phyloP scores from a whole-genome alignment of 2,797 vertebrate species.

The Gadopsis bispinosus region DNA sequence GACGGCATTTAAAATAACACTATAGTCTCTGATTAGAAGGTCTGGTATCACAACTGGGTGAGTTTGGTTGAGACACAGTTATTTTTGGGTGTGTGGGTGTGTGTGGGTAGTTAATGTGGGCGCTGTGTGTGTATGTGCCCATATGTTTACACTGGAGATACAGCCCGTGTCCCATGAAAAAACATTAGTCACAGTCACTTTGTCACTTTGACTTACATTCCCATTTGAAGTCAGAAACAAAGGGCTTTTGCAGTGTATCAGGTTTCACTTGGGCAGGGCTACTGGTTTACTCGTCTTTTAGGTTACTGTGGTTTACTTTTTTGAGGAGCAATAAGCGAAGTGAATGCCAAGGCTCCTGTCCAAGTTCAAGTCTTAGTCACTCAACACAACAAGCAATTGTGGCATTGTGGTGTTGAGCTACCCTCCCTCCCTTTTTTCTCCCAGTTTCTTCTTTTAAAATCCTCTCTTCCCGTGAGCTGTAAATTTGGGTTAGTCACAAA shows the following conservation, averaged over 20 bases:
- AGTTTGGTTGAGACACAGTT: constrained; percentile 32
- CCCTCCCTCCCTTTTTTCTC: constrained; percentile 33
- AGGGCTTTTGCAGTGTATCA: background rate
- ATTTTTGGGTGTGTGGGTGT: constrained; percentile 37
- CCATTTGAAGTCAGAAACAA: constrained; percentile 27
- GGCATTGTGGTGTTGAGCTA: constrained; percentile 73
- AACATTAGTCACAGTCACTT: constrained; percentile 35
- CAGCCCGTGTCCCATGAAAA: constrained; percentile 28
- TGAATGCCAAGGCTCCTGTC: constrained; percentile 52
- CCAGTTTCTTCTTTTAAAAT: constrained; percentile 42
- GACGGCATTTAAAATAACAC: constrained; percentile 33
- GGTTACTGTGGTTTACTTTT: constrained; percentile 65
- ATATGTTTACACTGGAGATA: constrained; percentile 43
- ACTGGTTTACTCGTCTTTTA: constrained; percentile 36
- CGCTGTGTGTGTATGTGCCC: background rate
- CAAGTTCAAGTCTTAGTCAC: constrained; percentile 69
- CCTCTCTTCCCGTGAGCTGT: constrained; percentile 39
- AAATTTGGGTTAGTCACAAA: constrained; percentile 56
- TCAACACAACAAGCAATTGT: constrained; percentile 65
- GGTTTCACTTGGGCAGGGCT: constrained; percentile 14
- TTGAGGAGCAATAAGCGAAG: constrained; percentile 55
- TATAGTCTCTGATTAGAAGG: constrained; percentile 20
- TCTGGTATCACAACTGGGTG: constrained; percentile 20
- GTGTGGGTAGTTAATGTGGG: constrained; percentile 35
- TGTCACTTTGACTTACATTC: constrained; percentile 29